Percentiles rank a stretch among this genome's conserved stretches.
phyloP scores from a whole-genome alignment of 1,140 invertebrate genomes.

The Drosophila sucinea region DNA sequence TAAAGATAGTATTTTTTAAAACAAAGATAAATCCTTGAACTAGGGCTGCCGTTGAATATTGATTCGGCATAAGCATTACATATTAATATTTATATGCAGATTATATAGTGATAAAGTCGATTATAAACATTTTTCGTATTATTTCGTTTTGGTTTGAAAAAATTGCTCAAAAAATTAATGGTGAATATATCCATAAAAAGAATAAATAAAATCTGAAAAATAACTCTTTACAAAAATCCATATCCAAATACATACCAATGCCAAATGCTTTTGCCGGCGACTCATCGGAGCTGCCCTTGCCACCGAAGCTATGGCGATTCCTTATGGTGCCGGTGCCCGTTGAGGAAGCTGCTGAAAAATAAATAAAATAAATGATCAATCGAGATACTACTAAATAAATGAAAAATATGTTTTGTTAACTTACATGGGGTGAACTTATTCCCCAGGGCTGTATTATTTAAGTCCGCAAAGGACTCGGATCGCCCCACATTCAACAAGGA shows the following conservation, averaged over 20 bases:
- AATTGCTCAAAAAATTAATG: constrained; percentile 71
- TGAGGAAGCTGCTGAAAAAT: constrained; percentile 44
- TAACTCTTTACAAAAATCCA: background rate
- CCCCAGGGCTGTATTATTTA: constrained; percentile 85
- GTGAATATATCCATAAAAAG: constrained; percentile 49
- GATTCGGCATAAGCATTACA: constrained; percentile 43
- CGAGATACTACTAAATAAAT: background rate
- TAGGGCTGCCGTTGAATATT: constrained; percentile 45
- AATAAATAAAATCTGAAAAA: constrained; percentile 42
- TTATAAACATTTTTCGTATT: constrained; percentile 62
- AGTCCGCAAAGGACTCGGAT: constrained; percentile 92
- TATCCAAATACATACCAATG: constrained; percentile 87
- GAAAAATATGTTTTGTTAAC: background rate
- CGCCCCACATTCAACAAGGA: constrained; percentile 88
- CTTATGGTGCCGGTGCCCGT: constrained; percentile 57
- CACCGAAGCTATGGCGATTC: constrained; percentile 79
- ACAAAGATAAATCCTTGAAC: constrained; percentile 77
- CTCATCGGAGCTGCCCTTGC: constrained; percentile 78
- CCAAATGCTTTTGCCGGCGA: constrained; percentile 88
- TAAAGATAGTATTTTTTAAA: constrained; percentile 10
- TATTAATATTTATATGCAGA: constrained; percentile 63
- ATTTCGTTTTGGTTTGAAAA: constrained; percentile 38
- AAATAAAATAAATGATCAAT: background rate
- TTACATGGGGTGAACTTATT: constrained; percentile 73
- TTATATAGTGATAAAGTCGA: constrained; percentile 53